Evolutionary conservation across 2,113 vertebrate genomes (phyloP).

Genomic region (Melanerpes aurifrons): DNA sequence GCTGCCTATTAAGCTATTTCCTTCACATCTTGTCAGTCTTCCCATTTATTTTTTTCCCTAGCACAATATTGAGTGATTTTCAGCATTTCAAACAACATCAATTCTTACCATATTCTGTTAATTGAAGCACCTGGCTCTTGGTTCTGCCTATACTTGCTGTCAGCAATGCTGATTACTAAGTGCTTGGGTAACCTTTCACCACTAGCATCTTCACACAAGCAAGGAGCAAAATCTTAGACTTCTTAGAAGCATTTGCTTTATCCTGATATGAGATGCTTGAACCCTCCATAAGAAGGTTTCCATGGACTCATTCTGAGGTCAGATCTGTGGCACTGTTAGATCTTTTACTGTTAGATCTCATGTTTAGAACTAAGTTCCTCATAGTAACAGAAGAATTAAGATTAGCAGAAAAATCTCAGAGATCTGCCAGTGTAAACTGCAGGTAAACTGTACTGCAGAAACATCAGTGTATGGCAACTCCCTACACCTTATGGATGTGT

Average conservation of each 20-base stretch:
- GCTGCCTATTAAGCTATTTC: constrained; percentile 47
- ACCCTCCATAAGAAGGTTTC: neutral
- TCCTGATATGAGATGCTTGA: neutral
- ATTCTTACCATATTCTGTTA: constrained; percentile 26
- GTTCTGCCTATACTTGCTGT: neutral
- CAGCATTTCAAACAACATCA: constrained; percentile 2
- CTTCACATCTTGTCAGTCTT: constrained; percentile 19
- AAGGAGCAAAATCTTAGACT: neutral
- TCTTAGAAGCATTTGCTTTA: neutral
- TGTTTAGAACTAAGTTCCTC: neutral
- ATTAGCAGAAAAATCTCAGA: neutral
- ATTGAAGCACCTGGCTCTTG: neutral
- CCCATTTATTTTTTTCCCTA: constrained; percentile 30
- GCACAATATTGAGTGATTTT: constrained; percentile 31
- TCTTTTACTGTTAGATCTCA: neutral
- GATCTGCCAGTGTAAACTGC: neutral
- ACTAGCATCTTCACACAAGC: neutral
- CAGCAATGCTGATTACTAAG: neutral
- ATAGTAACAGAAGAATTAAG: neutral
- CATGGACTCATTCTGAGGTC: neutral
- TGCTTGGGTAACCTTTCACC: neutral
- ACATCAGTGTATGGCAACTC: neutral
- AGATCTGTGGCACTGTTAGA: neutral
- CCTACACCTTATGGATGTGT: neutral
- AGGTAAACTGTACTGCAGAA: neutral